Evolutionary conservation across 2,113 vertebrate genomes (phyloP).

Genomic region (Ariopsis seemanni): DNA sequence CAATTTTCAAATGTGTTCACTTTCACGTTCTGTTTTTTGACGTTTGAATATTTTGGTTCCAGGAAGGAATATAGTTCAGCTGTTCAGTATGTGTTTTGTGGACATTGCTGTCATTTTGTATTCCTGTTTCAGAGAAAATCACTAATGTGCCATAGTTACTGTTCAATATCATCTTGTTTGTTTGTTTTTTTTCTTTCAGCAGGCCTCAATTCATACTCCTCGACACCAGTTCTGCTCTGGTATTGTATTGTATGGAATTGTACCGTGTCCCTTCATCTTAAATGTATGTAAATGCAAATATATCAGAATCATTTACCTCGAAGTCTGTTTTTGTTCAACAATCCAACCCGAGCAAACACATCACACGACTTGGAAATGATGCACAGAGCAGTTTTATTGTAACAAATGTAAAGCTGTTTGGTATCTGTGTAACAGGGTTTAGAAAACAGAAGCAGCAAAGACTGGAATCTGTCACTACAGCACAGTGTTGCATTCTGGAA

Average conservation of each 20-base stretch:
- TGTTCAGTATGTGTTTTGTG: background rate
- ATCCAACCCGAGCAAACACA: background rate
- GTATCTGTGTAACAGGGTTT: background rate
- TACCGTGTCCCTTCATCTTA: background rate
- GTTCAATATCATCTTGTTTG: background rate
- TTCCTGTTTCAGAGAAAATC: slow-evolving; percentile 1
- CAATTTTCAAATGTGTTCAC: background rate
- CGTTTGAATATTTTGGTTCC: no score
- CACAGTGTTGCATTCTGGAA: background rate
- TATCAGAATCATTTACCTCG: background rate
- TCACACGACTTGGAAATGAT: background rate
- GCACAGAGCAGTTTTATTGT: background rate
- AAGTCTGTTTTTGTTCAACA: background rate
- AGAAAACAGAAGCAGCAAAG: background rate
- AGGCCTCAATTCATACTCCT: background rate
- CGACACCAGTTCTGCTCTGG: background rate
- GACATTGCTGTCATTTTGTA: background rate
- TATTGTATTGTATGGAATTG: background rate
- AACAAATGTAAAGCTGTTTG: background rate
- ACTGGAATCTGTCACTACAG: background rate
- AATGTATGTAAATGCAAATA: background rate
- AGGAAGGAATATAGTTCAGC: background rate
- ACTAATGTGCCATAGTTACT: background rate
- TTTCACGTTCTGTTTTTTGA: background rate
- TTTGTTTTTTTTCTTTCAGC: background rate